phyloP scores from a whole-genome alignment of 92 coral and sea anemone species.

The Umimayanthus kanabou region DNA sequence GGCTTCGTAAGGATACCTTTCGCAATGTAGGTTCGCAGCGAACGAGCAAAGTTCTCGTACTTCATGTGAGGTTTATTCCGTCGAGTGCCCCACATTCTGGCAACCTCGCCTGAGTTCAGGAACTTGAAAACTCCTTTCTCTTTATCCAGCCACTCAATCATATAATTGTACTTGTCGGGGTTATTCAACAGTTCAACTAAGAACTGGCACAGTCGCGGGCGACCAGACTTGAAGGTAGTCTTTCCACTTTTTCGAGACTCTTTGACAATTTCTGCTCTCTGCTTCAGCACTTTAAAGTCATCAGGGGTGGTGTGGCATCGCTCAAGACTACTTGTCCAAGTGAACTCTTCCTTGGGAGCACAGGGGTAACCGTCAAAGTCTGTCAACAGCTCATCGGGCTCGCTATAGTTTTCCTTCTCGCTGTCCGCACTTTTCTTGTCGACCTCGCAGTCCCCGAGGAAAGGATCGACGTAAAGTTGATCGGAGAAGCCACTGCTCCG shows the following conservation, averaged over 20 bases:
- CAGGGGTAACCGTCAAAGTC: neutral
- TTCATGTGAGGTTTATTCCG: conserved; percentile 96
- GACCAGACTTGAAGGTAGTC: conserved; percentile 71
- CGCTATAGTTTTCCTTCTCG: conserved; percentile 35
- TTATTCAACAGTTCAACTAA: conserved; percentile 78
- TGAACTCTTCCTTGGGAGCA: neutral
- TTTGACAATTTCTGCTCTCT: conserved; percentile 27
- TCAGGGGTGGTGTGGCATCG: conserved; percentile 4
- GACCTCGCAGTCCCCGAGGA: conserved; percentile 6
- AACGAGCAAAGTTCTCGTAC: conserved; percentile 99
- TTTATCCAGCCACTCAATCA: conserved; percentile 96
- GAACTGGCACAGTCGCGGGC: conserved; percentile 97
- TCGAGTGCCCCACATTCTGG: conserved; percentile 94
- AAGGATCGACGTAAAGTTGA: conserved; percentile 13
- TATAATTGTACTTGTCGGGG: conserved; percentile 81
- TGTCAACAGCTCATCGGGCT: conserved; percentile 20
- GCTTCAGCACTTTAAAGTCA: conserved; percentile 8
- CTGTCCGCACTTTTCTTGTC: conserved; percentile 29
- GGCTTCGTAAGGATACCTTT: conserved; percentile 95
- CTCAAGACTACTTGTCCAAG: conserved; percentile 10
- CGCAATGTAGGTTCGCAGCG: conserved; percentile 95
- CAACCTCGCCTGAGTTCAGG: conserved; percentile 88
- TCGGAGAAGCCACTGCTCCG: conserved; percentile 17
- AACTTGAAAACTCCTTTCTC: conserved; percentile 95
- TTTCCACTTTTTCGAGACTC: conserved; percentile 47